phyloP scores from a whole-genome alignment of 2,797 vertebrate genomes.

The Aeoliscus strigatus region DNA sequence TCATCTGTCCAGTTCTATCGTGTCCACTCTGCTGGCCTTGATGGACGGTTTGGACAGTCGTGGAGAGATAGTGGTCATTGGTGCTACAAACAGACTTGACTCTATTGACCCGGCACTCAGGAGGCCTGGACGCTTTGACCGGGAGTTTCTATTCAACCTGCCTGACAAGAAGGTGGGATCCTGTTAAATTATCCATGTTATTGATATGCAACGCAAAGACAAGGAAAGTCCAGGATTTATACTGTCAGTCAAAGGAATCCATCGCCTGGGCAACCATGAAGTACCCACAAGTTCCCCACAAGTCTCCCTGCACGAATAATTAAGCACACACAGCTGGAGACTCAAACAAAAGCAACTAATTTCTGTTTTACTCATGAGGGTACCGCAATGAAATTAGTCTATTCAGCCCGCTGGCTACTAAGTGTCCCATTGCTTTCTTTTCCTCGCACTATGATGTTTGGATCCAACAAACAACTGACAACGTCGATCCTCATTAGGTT shows the following conservation, averaged over 20 bases:
- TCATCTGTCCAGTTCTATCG: slow-evolving; percentile 84
- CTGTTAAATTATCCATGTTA: no score
- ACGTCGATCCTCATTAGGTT: slow-evolving; percentile 35
- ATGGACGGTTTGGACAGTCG: slow-evolving; percentile 99
- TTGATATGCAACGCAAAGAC: no score
- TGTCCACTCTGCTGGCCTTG: slow-evolving; percentile 96
- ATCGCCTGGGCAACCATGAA: neutral
- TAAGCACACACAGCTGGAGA: slow-evolving; percentile 16
- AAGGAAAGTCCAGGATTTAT: no score
- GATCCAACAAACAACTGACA: slow-evolving; percentile 12
- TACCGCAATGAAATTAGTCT: slow-evolving; percentile 14
- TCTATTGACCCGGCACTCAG: slow-evolving; percentile 99
- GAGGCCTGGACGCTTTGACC: slow-evolving; percentile 98
- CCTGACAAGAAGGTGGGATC: slow-evolving; percentile 94
- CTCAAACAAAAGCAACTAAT: slow-evolving; percentile 17
- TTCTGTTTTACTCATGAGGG: slow-evolving; percentile 20
- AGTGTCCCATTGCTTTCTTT: slow-evolving; percentile 8
- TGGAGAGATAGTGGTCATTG: slow-evolving; percentile 98
- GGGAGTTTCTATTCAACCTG: slow-evolving; percentile 98
- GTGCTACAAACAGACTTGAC: slow-evolving; percentile 99
- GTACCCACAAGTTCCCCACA: slow-evolving; percentile 1
- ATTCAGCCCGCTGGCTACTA: slow-evolving; percentile 18
- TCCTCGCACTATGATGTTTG: slow-evolving; percentile 16
- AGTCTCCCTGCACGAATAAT: neutral
- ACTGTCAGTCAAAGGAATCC: neutral